phyloP scores from a whole-genome alignment of 2,888 invertebrate species.

The Eilema depressum region DNA sequence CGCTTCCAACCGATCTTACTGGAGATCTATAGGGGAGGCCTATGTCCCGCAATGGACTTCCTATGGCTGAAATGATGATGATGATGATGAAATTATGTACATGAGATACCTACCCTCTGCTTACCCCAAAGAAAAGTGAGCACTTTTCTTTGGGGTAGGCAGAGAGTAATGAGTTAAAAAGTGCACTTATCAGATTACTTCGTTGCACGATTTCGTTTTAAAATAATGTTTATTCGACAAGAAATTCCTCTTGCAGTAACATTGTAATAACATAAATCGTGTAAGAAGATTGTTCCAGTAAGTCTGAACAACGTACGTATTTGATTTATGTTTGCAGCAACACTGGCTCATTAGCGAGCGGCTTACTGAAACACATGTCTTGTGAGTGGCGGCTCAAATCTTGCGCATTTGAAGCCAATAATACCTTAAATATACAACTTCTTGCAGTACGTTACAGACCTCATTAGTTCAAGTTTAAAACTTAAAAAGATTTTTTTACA shows the following conservation, averaged over 20 bases:
- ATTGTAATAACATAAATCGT: slow-evolving; percentile 10
- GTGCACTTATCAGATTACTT: too few relatives aligned
- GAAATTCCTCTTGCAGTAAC: background rate
- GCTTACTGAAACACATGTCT: slow-evolving; percentile 17
- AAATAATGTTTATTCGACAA: background rate
- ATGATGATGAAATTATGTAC: too few relatives aligned
- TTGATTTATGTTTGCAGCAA: slow-evolving; percentile 20
- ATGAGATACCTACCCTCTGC: too few relatives aligned
- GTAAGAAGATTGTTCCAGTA: slow-evolving; percentile 11
- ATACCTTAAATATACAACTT: background rate
- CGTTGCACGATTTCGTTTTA: too few relatives aligned
- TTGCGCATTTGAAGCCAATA: background rate
- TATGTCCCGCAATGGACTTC: too few relatives aligned
- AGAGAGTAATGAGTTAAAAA: too few relatives aligned
- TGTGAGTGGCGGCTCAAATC: background rate
- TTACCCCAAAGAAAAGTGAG: too few relatives aligned
- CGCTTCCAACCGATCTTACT: too few relatives aligned
- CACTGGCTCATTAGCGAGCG: slow-evolving; percentile 20
- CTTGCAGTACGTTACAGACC: background rate
- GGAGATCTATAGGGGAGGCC: too few relatives aligned
- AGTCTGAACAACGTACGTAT: slow-evolving; percentile 11
- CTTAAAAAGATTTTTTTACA: background rate
- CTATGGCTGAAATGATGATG: too few relatives aligned
- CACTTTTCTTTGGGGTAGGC: too few relatives aligned
- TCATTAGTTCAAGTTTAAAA: background rate